Conservation (phyloP, 2,797 vertebrate genomes). For the Sebastes diploproa region DNA sequence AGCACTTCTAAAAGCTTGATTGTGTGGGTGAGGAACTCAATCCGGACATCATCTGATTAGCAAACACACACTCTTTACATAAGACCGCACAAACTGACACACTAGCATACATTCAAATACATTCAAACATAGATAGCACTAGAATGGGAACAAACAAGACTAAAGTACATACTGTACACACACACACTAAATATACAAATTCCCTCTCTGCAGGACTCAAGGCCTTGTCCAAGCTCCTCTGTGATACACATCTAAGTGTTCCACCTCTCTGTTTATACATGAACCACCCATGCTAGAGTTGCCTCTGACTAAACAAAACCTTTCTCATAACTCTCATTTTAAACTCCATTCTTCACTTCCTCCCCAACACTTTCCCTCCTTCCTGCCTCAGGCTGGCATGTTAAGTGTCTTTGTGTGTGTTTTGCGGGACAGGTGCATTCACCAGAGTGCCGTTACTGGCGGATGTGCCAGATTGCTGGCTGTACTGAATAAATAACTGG, state of each 20-base stretch:
- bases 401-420: neutral
- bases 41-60: slow-evolving; percentile 23
- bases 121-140: neutral
- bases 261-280: slow-evolving; percentile 56
- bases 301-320: slow-evolving; percentile 45
- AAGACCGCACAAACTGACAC: slow-evolving; percentile 7
- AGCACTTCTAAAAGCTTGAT: slow-evolving; percentile 10
- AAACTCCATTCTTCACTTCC: slow-evolving; percentile 19
- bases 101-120: neutral
- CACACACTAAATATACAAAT: neutral
- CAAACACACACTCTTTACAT: neutral
- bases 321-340: slow-evolving; percentile 16
- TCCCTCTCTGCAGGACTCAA: slow-evolving; percentile 12
- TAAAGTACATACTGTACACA: neutral
- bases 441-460: slow-evolving; percentile 17
- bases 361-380: neutral
- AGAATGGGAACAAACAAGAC: neutral
- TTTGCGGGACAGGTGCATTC: slow-evolving; percentile 51
- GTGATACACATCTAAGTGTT: slow-evolving; percentile 41
- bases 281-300: slow-evolving; percentile 59
- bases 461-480: slow-evolving; percentile 31
- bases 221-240: neutral
- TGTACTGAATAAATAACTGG: slow-evolving; percentile 55
- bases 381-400: slow-evolving; percentile 3
- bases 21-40: slow-evolving; percentile 27